Evolutionary conservation across 2,113 vertebrate genomes (phyloP), one percentile per base, ranked within the genome.

Genomic region (Tachuris rubrigastra): DNA sequence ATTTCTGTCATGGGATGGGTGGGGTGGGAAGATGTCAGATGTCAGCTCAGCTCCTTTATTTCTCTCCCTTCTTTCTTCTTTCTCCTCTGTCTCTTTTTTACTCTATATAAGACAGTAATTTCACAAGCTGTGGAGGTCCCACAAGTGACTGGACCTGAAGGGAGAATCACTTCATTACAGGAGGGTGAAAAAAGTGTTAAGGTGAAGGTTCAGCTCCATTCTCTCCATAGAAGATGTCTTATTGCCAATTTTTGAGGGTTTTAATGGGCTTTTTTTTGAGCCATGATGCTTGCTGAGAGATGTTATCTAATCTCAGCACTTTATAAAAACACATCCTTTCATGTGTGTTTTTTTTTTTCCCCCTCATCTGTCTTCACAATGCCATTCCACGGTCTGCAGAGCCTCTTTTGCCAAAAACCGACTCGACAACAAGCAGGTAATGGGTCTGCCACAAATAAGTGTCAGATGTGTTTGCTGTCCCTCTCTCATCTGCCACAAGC

Each of bases 371-470:
- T 77, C 55, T 60, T 56, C 60, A 42, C 20, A 44, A 5, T 8
- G n/a, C 68, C 21, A 33, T 46, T 19, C 53, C 1, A 1, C 5
- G 9, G 8, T 33, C 58, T 75, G 41, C 5, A 0, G 62, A 84
- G 41, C 16, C 46, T 67, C n/a, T 69, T 66, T 39, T 53, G 28
- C 42, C 42, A 46, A 12, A 39, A 72, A 50, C 2, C 13, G 49
- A 10, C 35, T 18, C 18, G 76, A 41, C 44, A 50, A 44, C 0
- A 12, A n/a, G 42, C 3, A 66, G 25, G 35, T 18, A 18, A 7
- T 2, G 15, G 50, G 14, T 41, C 39, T 41, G 39, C 39, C 39
- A 41, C 39, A 12, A 41, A 41, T 12, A 12, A 41, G 39, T 41
- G 39, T 41, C 39, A 41, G 39, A 41, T 41, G 39, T 41, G 39